These are phyloP conservation scores for Anoplophora glabripennis DNA, from an alignment of 1,140 invertebrate species.

Conservation along the genomic window DNA sequence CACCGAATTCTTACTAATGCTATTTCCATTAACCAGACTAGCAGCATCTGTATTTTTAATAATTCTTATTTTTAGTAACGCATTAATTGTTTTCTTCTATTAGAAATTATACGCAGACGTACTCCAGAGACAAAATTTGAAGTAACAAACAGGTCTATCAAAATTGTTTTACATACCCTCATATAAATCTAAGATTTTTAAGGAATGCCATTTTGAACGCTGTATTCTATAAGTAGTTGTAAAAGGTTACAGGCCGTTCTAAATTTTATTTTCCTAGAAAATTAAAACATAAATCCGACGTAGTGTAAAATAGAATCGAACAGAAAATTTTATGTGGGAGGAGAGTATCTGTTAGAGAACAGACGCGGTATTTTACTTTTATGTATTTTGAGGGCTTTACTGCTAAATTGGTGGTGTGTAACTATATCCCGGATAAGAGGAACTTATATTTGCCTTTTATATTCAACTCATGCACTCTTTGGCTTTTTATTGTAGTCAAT, in stretches of 20 bases:
- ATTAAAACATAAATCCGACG: not conserved
- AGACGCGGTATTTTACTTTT: constrained; percentile 31
- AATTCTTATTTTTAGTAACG: too few relatives aligned
- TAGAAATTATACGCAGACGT: too few relatives aligned
- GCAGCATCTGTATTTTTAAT: too few relatives aligned
- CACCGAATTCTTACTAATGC: too few relatives aligned
- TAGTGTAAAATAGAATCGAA: not conserved
- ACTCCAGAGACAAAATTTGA: too few relatives aligned
- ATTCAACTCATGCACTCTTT: constrained; percentile 20
- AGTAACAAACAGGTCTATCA: too few relatives aligned
- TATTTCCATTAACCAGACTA: too few relatives aligned
- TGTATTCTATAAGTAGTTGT: not conserved
- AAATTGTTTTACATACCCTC: too few relatives aligned
- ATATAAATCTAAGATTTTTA: too few relatives aligned
- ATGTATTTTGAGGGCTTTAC: constrained; percentile 34
- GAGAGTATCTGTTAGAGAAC: constrained; percentile 4
- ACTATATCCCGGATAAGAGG: constrained; percentile 20
- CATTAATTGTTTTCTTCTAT: too few relatives aligned
- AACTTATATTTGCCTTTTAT: constrained; percentile 24
- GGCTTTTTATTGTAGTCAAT: constrained; percentile 26
- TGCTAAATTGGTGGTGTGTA: constrained; percentile 31
- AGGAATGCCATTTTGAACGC: not conserved
- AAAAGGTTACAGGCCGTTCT: not conserved
- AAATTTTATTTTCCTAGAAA: too few relatives aligned
- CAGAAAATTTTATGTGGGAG: not conserved